Percentiles rank a stretch among this genome's conserved stretches.
phyloP scores from a whole-genome alignment of 2,797 vertebrate species.

The Pipistrellus pipistrellus region DNA sequence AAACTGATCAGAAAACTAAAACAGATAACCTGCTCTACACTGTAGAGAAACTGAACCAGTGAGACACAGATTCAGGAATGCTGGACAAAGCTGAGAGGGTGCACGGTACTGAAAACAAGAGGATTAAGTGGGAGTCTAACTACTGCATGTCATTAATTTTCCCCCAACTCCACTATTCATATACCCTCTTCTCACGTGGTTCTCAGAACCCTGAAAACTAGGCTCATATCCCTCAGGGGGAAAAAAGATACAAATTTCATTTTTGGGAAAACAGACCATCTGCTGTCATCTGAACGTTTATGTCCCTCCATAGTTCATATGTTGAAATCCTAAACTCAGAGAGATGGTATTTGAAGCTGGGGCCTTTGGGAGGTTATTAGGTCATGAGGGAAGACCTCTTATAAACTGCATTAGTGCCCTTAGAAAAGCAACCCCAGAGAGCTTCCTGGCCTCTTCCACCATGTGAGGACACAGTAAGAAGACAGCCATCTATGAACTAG shows the following conservation, averaged over 20 bases:
- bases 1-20: conserved; percentile 9
- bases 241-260: background rate
- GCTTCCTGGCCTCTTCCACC: background rate
- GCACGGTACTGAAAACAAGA: background rate
- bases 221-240: background rate
- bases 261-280: background rate
- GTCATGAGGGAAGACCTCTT: background rate
- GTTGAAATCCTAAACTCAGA: background rate
- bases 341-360: background rate
- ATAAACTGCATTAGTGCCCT: background rate
- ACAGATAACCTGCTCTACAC: background rate
- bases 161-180: background rate
- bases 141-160: background rate
- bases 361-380: background rate
- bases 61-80: background rate
- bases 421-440: background rate
- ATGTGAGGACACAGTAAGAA: background rate
- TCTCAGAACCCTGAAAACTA: background rate
- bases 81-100: background rate
- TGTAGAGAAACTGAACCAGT: background rate
- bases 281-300: background rate
- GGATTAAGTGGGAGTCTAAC: background rate
- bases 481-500: background rate
- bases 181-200: background rate
- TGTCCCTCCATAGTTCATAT: background rate